Conservation (phyloP, 2,113 vertebrate species). For the Symphodus melops region DNA sequence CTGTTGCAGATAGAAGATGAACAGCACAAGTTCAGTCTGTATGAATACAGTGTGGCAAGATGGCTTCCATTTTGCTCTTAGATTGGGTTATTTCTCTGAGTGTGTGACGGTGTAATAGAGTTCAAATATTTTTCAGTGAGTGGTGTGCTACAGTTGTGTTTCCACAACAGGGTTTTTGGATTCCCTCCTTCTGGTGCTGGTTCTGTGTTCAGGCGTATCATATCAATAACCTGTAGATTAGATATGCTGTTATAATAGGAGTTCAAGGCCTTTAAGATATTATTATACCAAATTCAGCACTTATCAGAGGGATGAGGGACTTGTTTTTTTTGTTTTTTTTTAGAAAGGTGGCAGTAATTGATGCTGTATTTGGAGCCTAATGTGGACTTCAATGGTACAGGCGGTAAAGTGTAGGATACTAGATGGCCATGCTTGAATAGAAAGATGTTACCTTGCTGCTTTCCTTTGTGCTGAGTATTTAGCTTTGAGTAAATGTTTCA, state of each 20-base stretch:
- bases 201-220: constrained; percentile 59
- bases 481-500: not conserved
- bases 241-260: constrained; percentile 60
- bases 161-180: constrained; percentile 53
- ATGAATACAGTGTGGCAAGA: constrained; percentile 6
- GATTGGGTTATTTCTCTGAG: constrained; percentile 48
- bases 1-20: constrained; percentile 20
- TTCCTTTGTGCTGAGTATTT: not conserved
- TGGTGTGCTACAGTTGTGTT: constrained; percentile 66
- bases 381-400: constrained; percentile 33
- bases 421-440: constrained; percentile 64
- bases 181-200: constrained; percentile 65
- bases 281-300: constrained; percentile 69
- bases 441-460: constrained; percentile 22
- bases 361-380: constrained; percentile 41
- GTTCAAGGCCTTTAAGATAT: constrained; percentile 65
- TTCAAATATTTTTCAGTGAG: constrained; percentile 68
- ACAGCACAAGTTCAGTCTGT: constrained; percentile 17
- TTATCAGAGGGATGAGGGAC: constrained; percentile 48
- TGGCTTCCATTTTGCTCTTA: constrained; percentile 45
- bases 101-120: constrained; percentile 64
- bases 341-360: constrained; percentile 30
- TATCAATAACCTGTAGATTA: constrained; percentile 65
- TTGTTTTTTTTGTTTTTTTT: constrained; percentile 13
- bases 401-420: constrained; percentile 12